These are phyloP conservation scores for Troides helena DNA, from an alignment of 2,888 invertebrate genomes.

Conservation along the genomic window DNA sequence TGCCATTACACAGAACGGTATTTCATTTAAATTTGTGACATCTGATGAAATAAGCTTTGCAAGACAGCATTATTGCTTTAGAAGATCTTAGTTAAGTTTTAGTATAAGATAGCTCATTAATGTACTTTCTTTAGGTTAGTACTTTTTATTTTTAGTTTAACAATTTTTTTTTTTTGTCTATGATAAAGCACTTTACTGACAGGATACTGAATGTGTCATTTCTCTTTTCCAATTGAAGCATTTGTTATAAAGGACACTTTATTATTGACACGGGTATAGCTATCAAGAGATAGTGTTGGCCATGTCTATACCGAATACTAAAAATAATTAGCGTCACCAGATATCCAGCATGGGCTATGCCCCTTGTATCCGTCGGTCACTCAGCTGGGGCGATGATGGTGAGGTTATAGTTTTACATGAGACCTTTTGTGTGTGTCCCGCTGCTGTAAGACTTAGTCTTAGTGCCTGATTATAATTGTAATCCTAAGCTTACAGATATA, in stretches of 20 bases:
- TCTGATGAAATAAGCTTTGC: background rate
- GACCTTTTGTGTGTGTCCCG: constrained; percentile 92
- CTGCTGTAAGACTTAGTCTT: constrained; percentile 90
- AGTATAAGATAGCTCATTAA: no score
- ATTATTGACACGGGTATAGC: constrained; percentile 60
- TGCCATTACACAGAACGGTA: constrained; percentile 85
- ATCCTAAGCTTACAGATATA: constrained; percentile 79
- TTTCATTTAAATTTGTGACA: background rate
- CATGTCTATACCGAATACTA: constrained; percentile 64
- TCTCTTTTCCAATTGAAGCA: no score
- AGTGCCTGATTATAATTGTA: constrained; percentile 48
- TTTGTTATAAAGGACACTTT: background rate
- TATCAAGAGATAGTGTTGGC: constrained; percentile 72
- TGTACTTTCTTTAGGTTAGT: no score
- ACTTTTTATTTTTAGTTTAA: no score
- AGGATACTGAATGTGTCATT: no score
- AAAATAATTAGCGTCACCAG: constrained; percentile 57
- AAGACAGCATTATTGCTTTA: no score
- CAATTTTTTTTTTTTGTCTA: no score
- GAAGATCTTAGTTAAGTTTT: no score
- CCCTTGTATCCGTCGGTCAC: constrained; percentile 90
- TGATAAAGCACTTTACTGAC: no score
- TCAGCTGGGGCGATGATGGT: constrained; percentile 69
- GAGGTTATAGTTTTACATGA: constrained; percentile 83
- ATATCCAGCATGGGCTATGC: constrained; percentile 83